A percentile compares a stretch with the other conserved stretches of the same genome.
Conservation (phyloP, 2,888 invertebrate genomes). For the Cerastis rubricosa region DNA sequence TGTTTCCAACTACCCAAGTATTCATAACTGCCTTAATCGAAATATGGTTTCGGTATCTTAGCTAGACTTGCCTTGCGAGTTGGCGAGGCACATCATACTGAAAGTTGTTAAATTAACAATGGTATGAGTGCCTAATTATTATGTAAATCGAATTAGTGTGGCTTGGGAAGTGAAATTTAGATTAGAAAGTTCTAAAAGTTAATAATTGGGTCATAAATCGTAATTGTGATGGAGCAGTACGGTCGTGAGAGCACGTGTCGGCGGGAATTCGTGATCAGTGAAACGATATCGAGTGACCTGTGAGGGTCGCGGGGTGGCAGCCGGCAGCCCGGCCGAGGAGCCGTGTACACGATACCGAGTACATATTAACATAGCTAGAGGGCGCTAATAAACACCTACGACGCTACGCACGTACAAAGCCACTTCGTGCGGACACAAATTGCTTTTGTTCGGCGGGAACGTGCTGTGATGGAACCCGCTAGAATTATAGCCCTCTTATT, state of each 20-base stretch:
- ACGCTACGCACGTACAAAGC: constrained; percentile 87
- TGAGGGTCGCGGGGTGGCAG: constrained; percentile 76
- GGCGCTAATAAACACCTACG: constrained; percentile 88
- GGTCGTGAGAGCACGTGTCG: constrained; percentile 78
- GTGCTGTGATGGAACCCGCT: constrained; percentile 81
- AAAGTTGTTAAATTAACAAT: constrained; percentile 43
- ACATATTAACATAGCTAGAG: constrained; percentile 79
- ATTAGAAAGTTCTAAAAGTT: constrained; percentile 60
- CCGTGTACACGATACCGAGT: constrained; percentile 62
- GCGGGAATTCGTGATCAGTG: constrained; percentile 82
- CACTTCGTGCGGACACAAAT: constrained; percentile 89
- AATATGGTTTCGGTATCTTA: constrained; percentile 74
- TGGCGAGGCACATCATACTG: constrained; percentile 37
- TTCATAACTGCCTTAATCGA: constrained; percentile 80
- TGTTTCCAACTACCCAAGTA: constrained; percentile 81
- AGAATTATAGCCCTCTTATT: constrained; percentile 78
- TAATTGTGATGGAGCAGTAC: constrained; percentile 69
- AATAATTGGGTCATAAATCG: constrained; percentile 76
- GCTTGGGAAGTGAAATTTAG: constrained; percentile 65
- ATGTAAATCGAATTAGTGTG: constrained; percentile 61
- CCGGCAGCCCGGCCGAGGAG: constrained; percentile 45
- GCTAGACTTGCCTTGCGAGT: constrained; percentile 61
- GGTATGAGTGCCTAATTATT: constrained; percentile 20
- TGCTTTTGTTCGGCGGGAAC: constrained; percentile 88
- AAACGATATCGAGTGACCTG: constrained; percentile 83